Evolutionary conservation across 2,113 vertebrate species (phyloP), one percentile per base, ranked within the genome.

Genomic region (Desmodus rotundus): DNA sequence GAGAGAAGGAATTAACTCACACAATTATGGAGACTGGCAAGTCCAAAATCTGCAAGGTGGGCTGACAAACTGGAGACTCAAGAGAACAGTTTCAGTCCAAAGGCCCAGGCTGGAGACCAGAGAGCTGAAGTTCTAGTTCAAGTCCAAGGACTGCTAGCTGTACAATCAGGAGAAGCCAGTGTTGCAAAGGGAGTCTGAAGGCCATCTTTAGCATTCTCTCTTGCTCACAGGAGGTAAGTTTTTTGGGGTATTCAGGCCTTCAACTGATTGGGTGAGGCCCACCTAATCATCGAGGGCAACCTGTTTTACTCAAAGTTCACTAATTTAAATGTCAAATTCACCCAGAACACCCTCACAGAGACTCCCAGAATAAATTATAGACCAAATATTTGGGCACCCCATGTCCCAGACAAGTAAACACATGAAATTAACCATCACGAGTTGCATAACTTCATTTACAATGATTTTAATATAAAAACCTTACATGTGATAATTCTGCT

Each of bases 61-160:
- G 26, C 26, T 26, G 43, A 26, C 74, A 56, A 33, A 7, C 31
- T 54, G 7, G 56, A 90, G 70, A 22, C 63, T 17, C 31, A 31
- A 17, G 4, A n/a, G 13, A 45, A 52, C 3, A 24, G 76, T 28
- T 56, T 28, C 17, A 52, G 0, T 14, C 5, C 17, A 33, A 63
- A 82, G 68, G 43, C 47, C 17, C 47, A 43, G 43, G 9, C n/a
- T 20, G 17, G 56, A 72, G 38, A 16, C 52, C 24, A 41, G 68
- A 84, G 82, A 67, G 16, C 19, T 7, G 0, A 17, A 7, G 4
- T 4, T 45, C 22, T 7, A 2, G 0, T 6, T 7, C 17, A 28
- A 41, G 31, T 14, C 5, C 41, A 28, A 41, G 50, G 41, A 4
- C 45, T 7, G 3, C 20, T 12, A 28, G 8, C 45, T n/a, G 2